Evolutionary conservation across 2,888 invertebrate species (phyloP), one percentile per base, ranked within the genome.

Genomic region (Drosophila neutralis): DNA sequence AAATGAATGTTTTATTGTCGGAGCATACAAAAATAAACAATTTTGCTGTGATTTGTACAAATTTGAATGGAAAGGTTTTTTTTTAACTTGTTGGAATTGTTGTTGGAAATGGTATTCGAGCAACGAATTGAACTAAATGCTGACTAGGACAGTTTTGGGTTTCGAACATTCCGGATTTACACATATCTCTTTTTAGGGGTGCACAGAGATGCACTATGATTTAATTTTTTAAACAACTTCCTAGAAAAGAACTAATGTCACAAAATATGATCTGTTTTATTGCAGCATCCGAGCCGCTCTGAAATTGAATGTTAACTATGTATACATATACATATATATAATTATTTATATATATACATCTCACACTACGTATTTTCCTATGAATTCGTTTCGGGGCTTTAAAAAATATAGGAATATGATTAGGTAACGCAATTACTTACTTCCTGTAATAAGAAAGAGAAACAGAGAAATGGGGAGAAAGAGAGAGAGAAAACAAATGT

Each of bases 381-480:
- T 6, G 35, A 31, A 61, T 61, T 69, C 36, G 69, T 56, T 56
- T 70, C 60, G 40, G 49, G 42, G 42, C 21, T 61, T 65, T 36
- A 15, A 48, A 35, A 75, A 61, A 42, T 67, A 51, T n/a, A 27
- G n/a, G 62, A 64, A 57, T 54, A 56, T 66, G 58, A 59, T 63
- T 72, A 59, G 54, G 58, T 70, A 66, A 79, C 69, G 64, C 75
- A 80, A 70, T 83, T 86, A 93, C 92, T 93, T 93, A 93, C 93
- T 92, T 93, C 92, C 93, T 93, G 93, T 79, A 93, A 93, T 91
- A 90, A 92, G 87, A 90, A 91, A 90, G 81, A 84, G 79, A 91
- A 82, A 89, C 76, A 85, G 75, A 89, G 80, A 78, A 87, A 85
- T 80, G 75, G 78, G 75, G 73, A 68, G 80, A 76, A 69, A 72